Conservation (phyloP, 1,140 invertebrate species). For the Hetaerina americana region DNA sequence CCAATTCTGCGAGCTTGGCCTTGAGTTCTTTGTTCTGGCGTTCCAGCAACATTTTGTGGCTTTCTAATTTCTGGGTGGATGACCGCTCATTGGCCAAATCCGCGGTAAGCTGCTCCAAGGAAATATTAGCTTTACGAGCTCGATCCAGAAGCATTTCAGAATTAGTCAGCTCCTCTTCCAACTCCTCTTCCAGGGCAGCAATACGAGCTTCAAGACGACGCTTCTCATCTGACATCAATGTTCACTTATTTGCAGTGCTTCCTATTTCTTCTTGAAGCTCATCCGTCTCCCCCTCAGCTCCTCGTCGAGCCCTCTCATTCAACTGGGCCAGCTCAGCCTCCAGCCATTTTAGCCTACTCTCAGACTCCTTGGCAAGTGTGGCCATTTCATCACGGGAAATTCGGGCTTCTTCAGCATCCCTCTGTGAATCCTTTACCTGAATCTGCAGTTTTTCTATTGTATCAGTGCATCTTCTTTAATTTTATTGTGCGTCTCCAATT, state of each 20-base stretch:
- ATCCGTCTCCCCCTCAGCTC: constrained; percentile 86
- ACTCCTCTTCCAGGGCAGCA: constrained; percentile 83
- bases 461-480: constrained; percentile 96
- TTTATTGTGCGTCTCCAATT: constrained; percentile 89
- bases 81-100: constrained; percentile 83
- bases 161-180: constrained; percentile 93
- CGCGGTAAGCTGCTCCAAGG: constrained; percentile 67
- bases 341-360: constrained; percentile 72
- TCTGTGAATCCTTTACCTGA: constrained; percentile 82
- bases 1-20: constrained; percentile 83
- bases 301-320: constrained; percentile 69
- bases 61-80: constrained; percentile 82
- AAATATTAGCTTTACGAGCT: constrained; percentile 65
- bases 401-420: constrained; percentile 86
- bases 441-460: constrained; percentile 87
- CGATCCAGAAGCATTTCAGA: constrained; percentile 79
- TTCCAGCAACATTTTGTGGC: constrained; percentile 69
- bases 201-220: constrained; percentile 90
- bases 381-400: constrained; percentile 72
- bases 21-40: constrained; percentile 87
- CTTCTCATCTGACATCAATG: constrained; percentile 86
- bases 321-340: constrained; percentile 85
- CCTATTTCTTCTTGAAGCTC: constrained; percentile 88
- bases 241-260: constrained; percentile 64
- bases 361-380: constrained; percentile 71